A percentile compares a stretch with the other conserved stretches of the same genome.
Evolutionary conservation across 2,113 vertebrate genomes (phyloP).

Genomic region (Lota lota): DNA sequence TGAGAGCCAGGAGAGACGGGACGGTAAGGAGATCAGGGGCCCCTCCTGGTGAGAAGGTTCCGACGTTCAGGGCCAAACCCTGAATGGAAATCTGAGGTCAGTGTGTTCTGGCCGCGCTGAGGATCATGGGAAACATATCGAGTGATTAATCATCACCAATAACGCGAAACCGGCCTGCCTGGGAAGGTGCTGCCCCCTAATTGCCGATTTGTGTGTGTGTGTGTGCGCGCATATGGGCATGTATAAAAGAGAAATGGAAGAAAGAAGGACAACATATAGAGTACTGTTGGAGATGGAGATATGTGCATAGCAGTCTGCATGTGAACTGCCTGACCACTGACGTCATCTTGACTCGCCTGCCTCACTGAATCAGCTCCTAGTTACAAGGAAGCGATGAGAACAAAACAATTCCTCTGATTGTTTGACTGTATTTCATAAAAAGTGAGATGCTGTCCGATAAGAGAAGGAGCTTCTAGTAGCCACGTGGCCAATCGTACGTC

Average conservation of each 20-base stretch:
- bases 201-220: constrained; percentile 43
- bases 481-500: too few species aligned
- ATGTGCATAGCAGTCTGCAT: not conserved
- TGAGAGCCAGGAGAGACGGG: constrained; percentile 22
- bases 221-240: constrained; percentile 7
- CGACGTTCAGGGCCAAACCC: constrained; percentile 39
- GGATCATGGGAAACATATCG: constrained; percentile 62
- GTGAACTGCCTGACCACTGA: not conserved
- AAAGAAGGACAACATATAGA: not conserved
- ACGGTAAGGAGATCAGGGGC: constrained; percentile 28
- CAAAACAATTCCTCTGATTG: constrained; percentile 5
- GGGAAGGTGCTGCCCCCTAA: constrained; percentile 35
- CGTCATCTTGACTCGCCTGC: not conserved
- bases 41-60: constrained; percentile 41
- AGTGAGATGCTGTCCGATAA: too few species aligned
- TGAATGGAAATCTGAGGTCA: constrained; percentile 61
- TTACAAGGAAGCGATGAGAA: not conserved
- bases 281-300: not conserved
- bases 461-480: too few species aligned
- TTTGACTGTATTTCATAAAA: not conserved
- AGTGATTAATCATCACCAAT: constrained; percentile 74
- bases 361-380: not conserved
- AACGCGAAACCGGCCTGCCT: constrained; percentile 64
- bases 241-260: not conserved
- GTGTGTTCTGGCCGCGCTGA: constrained; percentile 55